Conservation (phyloP, 2,888 invertebrate species). For the Tetheella fluctuosa region DNA sequence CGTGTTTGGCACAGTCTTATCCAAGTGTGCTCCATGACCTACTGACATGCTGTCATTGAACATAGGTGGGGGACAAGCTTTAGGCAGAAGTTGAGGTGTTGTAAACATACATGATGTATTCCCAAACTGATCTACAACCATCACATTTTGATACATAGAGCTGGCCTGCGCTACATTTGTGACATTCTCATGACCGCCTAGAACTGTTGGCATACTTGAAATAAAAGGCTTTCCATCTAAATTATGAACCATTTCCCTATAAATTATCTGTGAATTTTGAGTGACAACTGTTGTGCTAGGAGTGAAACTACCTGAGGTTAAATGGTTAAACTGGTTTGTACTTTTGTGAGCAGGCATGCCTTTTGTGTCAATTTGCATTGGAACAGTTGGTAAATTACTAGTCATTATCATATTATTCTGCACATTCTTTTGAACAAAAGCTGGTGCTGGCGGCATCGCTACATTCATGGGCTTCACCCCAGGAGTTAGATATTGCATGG, state of each 20-base stretch:
- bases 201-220: constrained; percentile 66
- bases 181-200: constrained; percentile 64
- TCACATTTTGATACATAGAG: constrained; percentile 78
- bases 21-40: constrained; percentile 40
- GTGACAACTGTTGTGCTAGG: constrained; percentile 75
- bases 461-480: constrained; percentile 69
- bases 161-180: constrained; percentile 68
- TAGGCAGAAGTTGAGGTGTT: constrained; percentile 64
- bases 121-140: constrained; percentile 78
- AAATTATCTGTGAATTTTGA: constrained; percentile 78
- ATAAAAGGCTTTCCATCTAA: constrained; percentile 74
- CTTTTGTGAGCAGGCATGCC: constrained; percentile 46
- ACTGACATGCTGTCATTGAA: constrained; percentile 50
- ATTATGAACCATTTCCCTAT: constrained; percentile 78
- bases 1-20: constrained; percentile 49
- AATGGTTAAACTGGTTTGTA: constrained; percentile 62
- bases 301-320: constrained; percentile 60
- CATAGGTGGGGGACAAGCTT: constrained; percentile 54
- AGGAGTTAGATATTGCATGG: constrained; percentile 66
- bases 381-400: constrained; percentile 57
- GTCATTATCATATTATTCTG: constrained; percentile 75
- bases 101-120: constrained; percentile 76
- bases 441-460: constrained; percentile 63
- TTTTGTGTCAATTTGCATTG: constrained; percentile 60
- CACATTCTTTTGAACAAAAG: constrained; percentile 76